These are phyloP conservation scores for Brachymystax lenok DNA, from an alignment of 2,797 vertebrate species.

Conservation along the genomic window DNA sequence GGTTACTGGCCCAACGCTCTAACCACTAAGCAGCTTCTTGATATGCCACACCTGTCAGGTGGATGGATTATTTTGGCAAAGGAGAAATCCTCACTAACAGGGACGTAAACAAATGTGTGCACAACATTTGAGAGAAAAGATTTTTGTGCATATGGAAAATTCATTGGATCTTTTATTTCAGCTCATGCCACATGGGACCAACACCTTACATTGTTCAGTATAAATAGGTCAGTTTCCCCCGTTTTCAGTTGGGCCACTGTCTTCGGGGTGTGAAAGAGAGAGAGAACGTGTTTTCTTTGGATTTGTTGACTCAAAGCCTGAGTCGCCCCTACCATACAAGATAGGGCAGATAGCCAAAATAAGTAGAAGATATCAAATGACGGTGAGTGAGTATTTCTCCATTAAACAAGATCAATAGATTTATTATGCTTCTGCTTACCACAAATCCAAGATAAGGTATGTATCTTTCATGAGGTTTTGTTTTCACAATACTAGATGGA, in stretches of 20 bases:
- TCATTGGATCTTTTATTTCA: too few species aligned
- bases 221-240: neutral
- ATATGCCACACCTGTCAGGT: too few species aligned
- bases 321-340: slow-evolving; percentile 10
- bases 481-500: neutral
- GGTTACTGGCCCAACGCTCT: too few species aligned
- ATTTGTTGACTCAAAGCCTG: neutral
- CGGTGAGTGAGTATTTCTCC: slow-evolving; percentile 16
- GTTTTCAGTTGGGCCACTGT: neutral
- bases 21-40: too few species aligned
- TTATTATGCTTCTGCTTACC: neutral
- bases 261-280: neutral
- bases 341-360: neutral
- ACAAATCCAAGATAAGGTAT: neutral
- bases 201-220: too few species aligned
- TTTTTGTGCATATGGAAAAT: too few species aligned
- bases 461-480: neutral
- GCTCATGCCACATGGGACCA: too few species aligned
- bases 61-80: too few species aligned
- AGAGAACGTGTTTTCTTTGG: slow-evolving; percentile 15
- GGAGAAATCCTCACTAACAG: too few species aligned
- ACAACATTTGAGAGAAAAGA: too few species aligned
- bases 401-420: slow-evolving; percentile 18
- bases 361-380: slow-evolving; percentile 18
- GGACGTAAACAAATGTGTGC: too few species aligned